Evolutionary conservation across 2,888 invertebrate species (phyloP), one percentile per base, ranked within the genome.

Genomic region (Drosophila paramelanica): DNA sequence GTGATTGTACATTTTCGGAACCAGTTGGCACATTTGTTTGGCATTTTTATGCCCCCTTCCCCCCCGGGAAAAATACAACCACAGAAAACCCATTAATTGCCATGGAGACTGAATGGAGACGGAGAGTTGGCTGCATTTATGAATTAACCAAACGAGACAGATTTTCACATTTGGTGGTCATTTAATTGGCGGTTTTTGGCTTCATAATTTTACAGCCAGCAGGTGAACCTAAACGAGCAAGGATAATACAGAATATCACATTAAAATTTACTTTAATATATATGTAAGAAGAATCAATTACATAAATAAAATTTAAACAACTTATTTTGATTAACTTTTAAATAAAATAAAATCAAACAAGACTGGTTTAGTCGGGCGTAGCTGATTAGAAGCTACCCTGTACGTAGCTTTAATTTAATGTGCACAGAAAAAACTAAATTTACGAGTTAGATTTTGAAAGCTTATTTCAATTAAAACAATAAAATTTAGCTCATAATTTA

Each of bases 101-200:
- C 7, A 13, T 27, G 36, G 33, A 6, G 20, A 39, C 8, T 46
- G 42, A 11, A 23, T 7, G 25, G 17, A 23, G 3, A 23, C 25
- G 25, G 25, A 17, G 60, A 46, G 25, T 17, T 23, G 11, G 23
- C 0, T 5, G 8, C 10, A 42, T 57, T 64, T 64, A n/a, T 59
- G 50, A 51, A 41, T 64, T 56, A 64, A 50, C 55, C 41, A 51
- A 64, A 64, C 33, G 51, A 64, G 46, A 23, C 41, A 20, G 50
- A 56, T 65, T 31, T 47, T 41, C 56, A 43, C 43, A 55, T 60
- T 70, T 64, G 31, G 43, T 17, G 41, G 49, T 70, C 43, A 50
- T 58, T 64, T 70, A 50, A 64, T 64, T 65, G 53, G 71, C 71
- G 71, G 71, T 65, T 55, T 42, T 13, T 25, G 27, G 31, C 20